Conservation (phyloP, 2,888 invertebrate genomes). For the Agriopis marginaria region DNA sequence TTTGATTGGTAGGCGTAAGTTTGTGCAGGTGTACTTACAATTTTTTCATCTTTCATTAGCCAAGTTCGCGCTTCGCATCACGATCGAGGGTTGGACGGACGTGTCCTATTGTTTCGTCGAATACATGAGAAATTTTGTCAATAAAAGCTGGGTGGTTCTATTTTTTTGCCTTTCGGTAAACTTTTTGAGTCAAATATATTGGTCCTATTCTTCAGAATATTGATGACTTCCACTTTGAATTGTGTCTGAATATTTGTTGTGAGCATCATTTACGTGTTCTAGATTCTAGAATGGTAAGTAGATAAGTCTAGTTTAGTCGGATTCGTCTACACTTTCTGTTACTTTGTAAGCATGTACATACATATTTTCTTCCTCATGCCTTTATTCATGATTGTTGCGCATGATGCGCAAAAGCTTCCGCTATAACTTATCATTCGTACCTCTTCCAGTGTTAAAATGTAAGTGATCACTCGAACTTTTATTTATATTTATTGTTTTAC, state of each 20-base stretch:
- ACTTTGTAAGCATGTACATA: too few species aligned
- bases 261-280: background rate
- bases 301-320: background rate
- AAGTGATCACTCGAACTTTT: too few species aligned
- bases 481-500: too few species aligned
- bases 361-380: too few species aligned
- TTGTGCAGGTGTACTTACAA: constrained; percentile 74
- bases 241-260: constrained; percentile 30
- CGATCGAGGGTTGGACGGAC: constrained; percentile 79
- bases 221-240: constrained; percentile 45
- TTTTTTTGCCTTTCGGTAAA: constrained; percentile 57
- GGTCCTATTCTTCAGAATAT: constrained; percentile 48
- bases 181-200: constrained; percentile 49
- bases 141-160: constrained; percentile 76
- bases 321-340: too few species aligned
- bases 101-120: constrained; percentile 82
- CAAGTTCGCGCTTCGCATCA: constrained; percentile 85
- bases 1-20: constrained; percentile 39
- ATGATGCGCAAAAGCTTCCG: too few species aligned
- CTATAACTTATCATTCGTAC: too few species aligned
- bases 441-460: too few species aligned
- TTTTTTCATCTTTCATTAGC: constrained; percentile 83
- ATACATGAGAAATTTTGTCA: constrained; percentile 81
- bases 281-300: constrained; percentile 3
- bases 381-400: too few species aligned